A percentile compares a stretch with the other conserved stretches of the same genome.
These are phyloP conservation scores for Pyrrhia umbra DNA, from an alignment of 2,888 invertebrate species.

Conservation along the genomic window DNA sequence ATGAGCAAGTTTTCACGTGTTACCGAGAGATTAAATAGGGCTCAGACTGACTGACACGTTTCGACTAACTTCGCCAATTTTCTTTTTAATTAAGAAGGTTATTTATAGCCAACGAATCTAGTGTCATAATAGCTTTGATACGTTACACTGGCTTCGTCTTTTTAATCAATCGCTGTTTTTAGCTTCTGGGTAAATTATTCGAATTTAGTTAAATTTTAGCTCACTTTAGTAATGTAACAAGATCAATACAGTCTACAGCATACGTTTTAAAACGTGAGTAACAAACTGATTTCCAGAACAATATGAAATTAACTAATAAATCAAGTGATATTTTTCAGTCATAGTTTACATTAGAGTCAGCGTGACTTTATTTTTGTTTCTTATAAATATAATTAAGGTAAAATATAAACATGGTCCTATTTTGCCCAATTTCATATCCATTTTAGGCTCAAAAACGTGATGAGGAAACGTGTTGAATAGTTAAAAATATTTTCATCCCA, in stretches of 20 bases:
- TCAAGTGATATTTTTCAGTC: neutral
- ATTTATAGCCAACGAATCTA: constrained; percentile 58
- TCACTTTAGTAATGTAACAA: neutral
- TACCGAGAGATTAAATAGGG: constrained; percentile 61
- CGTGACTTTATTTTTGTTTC: neutral
- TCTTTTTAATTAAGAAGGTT: constrained; percentile 69
- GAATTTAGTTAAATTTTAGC: neutral
- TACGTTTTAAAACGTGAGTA: neutral
- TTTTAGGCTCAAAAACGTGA: constrained; percentile 31
- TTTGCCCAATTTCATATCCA: too few species aligned
- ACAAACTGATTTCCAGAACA: neutral
- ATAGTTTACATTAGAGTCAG: neutral
- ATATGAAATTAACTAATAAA: neutral
- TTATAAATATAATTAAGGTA: too few species aligned
- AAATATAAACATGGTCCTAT: neutral
- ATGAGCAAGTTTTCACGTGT: constrained; percentile 48
- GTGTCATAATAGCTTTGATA: constrained; percentile 58
- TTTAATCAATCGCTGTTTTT: neutral
- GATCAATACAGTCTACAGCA: neutral
- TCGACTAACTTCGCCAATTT: constrained; percentile 68
- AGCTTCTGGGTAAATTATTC: neutral
- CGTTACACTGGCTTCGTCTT: constrained; percentile 22
- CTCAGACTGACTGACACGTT: constrained; percentile 58
- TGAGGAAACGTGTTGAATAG: constrained; percentile 10
- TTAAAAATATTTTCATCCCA: constrained; percentile 21